Conservation (phyloP, 2,888 invertebrate genomes). For the Brassicogethes aeneus region DNA sequence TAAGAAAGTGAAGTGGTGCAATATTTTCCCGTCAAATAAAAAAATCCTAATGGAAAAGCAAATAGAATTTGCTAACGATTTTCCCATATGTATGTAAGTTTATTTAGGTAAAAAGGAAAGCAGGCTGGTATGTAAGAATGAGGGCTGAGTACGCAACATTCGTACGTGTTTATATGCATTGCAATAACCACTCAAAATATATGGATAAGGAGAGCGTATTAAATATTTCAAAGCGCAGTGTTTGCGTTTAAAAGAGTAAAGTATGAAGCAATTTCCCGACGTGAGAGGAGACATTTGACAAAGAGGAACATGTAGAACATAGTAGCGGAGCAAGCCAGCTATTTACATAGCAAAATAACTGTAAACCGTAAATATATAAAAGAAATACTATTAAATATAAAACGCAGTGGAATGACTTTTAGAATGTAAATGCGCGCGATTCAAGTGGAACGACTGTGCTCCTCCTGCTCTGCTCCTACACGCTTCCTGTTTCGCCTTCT, state of each 20-base stretch:
- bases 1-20: too few relatives aligned
- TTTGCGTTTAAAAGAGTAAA: conserved; percentile 10
- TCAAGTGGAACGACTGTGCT: not conserved
- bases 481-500: not conserved
- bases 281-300: conserved; percentile 11
- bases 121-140: not conserved
- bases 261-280: conserved; percentile 11
- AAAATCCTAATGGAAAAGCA: too few relatives aligned
- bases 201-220: conserved; percentile 11
- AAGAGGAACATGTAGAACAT: conserved; percentile 4
- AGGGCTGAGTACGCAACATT: not conserved
- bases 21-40: too few relatives aligned
- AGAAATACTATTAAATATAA: conserved; percentile 26
- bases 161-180: conserved; percentile 2
- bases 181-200: conserved; percentile 7
- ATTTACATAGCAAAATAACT: conserved; percentile 3
- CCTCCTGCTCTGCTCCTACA: not conserved
- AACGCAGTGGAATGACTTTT: conserved; percentile 23
- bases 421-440: conserved; percentile 21
- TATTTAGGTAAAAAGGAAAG: not conserved
- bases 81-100: too few relatives aligned
- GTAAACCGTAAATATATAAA: conserved; percentile 4
- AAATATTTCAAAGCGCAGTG: conserved; percentile 11
- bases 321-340: conserved; percentile 1
- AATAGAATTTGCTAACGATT: too few relatives aligned